Percentiles rank a stretch among this genome's conserved stretches.
These are phyloP conservation scores for Bombycilla garrulus DNA, from an alignment of 2,113 vertebrate genomes.

Conservation along the genomic window DNA sequence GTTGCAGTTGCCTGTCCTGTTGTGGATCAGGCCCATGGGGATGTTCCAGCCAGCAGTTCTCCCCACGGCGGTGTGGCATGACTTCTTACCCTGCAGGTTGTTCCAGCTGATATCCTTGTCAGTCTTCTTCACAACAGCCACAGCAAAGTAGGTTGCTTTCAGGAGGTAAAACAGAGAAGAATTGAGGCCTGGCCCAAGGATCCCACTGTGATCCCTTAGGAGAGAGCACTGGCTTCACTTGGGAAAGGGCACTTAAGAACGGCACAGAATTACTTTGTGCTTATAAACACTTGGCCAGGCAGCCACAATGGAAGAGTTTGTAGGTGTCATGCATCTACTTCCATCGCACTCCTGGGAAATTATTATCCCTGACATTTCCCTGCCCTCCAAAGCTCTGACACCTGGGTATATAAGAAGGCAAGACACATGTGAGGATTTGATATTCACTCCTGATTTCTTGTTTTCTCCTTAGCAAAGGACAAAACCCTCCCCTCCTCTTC, in stretches of 20 bases:
- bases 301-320: background rate
- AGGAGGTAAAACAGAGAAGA: background rate
- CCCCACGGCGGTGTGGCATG: slow-evolving; percentile 83
- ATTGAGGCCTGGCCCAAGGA: background rate
- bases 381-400: background rate
- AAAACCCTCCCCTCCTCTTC: background rate
- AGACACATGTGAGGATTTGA: background rate
- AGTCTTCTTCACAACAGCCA: slow-evolving; percentile 84
- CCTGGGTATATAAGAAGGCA: background rate
- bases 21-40: slow-evolving; percentile 80
- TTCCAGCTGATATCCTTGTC: slow-evolving; percentile 70
- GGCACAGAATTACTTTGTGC: background rate
- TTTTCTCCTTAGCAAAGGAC: background rate
- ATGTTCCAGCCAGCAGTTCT: slow-evolving; percentile 89
- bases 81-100: slow-evolving; percentile 78
- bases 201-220: background rate
- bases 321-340: background rate
- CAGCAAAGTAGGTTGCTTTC: slow-evolving; percentile 74
- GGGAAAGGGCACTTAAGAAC: background rate
- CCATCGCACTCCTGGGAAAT: background rate
- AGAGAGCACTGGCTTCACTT: background rate
- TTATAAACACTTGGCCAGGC: background rate
- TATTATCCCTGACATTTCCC: background rate
- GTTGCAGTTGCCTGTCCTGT: slow-evolving; percentile 67
- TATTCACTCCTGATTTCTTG: background rate